Percentiles rank a stretch among this genome's conserved stretches.
These are phyloP conservation scores for Mus musculus DNA, from an alignment of 2,113 vertebrate genomes.

Conservation along the genomic window DNA sequence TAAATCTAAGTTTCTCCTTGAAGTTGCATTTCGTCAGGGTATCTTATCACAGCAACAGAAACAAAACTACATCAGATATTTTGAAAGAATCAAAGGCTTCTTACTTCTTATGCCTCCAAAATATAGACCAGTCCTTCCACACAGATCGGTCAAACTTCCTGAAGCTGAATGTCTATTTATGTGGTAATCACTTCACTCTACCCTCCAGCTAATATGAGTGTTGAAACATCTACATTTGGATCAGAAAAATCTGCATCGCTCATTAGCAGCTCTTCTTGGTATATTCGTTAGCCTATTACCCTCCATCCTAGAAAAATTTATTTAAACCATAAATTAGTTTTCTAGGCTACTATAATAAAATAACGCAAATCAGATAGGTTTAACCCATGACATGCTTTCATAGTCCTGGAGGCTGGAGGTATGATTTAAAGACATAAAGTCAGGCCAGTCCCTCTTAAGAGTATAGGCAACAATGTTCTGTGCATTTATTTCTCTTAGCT, in stretches of 20 bases:
- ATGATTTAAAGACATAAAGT: background rate
- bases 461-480: rapidly evolving
- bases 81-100: background rate
- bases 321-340: background rate
- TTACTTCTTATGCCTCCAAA: background rate
- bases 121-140: background rate
- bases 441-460: background rate
- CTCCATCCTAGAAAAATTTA: background rate
- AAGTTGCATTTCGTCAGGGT: background rate
- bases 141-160: background rate
- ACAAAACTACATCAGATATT: background rate
- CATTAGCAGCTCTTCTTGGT: background rate
- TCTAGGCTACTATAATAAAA: background rate
- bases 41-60: background rate
- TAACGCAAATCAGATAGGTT: background rate
- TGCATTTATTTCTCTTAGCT: background rate
- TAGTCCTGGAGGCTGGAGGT: background rate
- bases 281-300: background rate
- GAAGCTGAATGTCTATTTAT: background rate
- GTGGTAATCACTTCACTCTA: background rate
- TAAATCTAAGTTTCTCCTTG: background rate
- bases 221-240: background rate
- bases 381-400: background rate
- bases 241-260: rapidly evolving
- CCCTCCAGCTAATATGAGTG: rapidly evolving